Conservation (phyloP, 2,113 vertebrate genomes). For the Struthio camelus region DNA sequence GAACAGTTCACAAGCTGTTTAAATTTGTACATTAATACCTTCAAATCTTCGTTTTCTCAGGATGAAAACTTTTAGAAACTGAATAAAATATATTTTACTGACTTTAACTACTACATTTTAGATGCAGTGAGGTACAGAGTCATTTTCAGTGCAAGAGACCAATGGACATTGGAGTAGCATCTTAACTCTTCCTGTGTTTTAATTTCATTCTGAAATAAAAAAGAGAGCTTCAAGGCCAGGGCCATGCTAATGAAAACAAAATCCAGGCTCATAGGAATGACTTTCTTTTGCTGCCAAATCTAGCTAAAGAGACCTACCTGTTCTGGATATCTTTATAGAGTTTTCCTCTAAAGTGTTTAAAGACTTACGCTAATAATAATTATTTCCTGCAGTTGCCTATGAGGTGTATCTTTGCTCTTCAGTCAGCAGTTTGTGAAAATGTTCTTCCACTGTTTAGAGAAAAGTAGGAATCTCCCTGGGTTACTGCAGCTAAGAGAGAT, state of each 20-base stretch:
- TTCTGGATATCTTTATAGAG: not conserved
- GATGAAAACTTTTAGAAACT: not conserved
- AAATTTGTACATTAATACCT: not conserved
- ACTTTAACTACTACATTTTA: not conserved
- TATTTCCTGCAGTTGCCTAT: not conserved
- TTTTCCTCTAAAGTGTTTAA: not conserved
- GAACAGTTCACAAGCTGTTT: not conserved
- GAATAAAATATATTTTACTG: not conserved
- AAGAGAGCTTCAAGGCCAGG: not conserved
- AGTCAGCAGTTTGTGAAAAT: not conserved
- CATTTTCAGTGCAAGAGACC: not conserved
- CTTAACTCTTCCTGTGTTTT: not conserved
- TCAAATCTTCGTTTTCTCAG: not conserved
- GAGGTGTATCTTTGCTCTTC: not conserved
- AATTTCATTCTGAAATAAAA: not conserved
- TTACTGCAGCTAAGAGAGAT: not conserved
- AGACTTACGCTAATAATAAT: not conserved
- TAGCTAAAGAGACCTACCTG: not conserved
- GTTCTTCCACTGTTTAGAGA: not conserved
- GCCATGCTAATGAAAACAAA: not conserved
- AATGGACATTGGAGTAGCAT: not conserved
- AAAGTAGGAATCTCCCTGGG: not conserved
- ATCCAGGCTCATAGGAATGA: not conserved
- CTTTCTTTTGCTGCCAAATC: not conserved
- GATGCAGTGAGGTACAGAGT: not conserved